Percentiles rank a stretch among this genome's conserved stretches.
phyloP scores from a whole-genome alignment of 2,113 vertebrate genomes.

The Neomonachus schauinslandi region DNA sequence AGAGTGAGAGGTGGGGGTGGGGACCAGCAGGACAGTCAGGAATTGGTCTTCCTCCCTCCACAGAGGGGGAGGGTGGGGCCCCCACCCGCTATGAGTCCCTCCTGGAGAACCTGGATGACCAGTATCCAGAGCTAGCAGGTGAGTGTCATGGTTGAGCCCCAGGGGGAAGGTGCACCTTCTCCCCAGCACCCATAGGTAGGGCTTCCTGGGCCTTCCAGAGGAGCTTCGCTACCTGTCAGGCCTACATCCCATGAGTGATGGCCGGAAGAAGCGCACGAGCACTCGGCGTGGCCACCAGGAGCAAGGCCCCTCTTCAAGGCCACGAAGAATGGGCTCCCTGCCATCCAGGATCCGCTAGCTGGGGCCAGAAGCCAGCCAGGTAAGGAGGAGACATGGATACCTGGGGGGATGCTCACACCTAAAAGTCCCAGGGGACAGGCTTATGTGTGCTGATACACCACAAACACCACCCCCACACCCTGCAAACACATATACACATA shows the following conservation, averaged over 20 bases:
- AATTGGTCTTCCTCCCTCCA: neutral
- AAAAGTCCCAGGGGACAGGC: neutral
- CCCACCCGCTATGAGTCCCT: conserved; percentile 71
- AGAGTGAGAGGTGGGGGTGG: neutral
- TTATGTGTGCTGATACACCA: neutral
- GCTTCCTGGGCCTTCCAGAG: conserved; percentile 54
- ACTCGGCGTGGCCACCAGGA: neutral
- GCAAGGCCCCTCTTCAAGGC: neutral
- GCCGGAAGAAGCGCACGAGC: neutral
- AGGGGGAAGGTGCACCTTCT: neutral
- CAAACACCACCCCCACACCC: neutral
- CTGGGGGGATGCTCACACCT: neutral
- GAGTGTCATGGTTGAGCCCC: neutral
- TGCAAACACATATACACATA: too few species aligned
- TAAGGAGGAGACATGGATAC: neutral
- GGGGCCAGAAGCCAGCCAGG: neutral
- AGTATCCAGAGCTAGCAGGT: conserved; percentile 73
- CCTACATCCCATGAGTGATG: neutral
- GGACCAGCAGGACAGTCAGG: neutral
- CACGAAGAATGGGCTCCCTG: conserved; percentile 6
- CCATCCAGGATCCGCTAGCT: conserved; percentile 21
- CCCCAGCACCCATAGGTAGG: neutral
- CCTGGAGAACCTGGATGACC: conserved; percentile 73
- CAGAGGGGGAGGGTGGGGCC: conserved; percentile 62
- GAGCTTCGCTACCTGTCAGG: conserved; percentile 36